These are phyloP conservation scores for Charina bottae DNA, from an alignment of 2,113 vertebrate species.

Conservation along the genomic window DNA sequence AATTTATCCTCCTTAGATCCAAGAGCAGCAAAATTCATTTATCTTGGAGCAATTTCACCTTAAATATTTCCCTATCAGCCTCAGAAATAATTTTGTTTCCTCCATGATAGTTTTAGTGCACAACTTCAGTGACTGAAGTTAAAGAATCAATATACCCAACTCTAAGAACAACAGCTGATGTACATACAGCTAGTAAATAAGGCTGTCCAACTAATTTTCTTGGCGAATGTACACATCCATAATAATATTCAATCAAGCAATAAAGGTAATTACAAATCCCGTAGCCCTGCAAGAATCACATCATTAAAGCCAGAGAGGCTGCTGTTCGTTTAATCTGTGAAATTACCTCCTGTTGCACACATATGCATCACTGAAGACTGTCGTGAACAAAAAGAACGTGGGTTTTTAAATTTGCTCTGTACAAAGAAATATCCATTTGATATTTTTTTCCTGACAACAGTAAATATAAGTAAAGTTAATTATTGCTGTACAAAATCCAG, in stretches of 20 bases:
- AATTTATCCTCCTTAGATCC: background rate
- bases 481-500: background rate
- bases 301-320: background rate
- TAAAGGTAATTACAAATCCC: background rate
- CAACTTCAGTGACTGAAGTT: background rate
- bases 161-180: background rate
- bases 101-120: background rate
- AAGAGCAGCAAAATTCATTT: background rate
- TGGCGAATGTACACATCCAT: background rate
- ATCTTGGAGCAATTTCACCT: background rate
- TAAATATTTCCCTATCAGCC: background rate
- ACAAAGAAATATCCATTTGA: background rate
- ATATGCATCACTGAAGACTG: background rate
- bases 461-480: background rate
- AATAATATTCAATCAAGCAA: background rate
- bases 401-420: background rate
- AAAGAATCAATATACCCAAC: background rate
- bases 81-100: background rate
- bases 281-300: background rate
- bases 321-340: background rate
- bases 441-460: background rate
- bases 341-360: background rate
- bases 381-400: background rate
- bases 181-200: background rate
- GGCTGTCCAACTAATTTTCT: background rate